Conservation (phyloP, 2,888 invertebrate genomes). For the Trypoxylon attenuatum region DNA sequence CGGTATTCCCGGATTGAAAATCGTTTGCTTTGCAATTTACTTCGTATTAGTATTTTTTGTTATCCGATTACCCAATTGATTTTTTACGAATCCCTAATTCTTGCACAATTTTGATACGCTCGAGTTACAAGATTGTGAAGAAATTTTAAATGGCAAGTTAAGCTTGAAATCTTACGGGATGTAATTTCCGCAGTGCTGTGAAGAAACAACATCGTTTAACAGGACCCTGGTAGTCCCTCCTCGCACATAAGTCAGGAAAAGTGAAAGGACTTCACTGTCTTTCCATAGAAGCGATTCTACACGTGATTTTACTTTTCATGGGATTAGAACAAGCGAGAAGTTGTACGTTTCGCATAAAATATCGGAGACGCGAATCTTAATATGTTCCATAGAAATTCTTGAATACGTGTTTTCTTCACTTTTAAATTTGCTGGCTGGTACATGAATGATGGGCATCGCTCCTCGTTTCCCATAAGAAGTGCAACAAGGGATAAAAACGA, state of each 20-base stretch:
- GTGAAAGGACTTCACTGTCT: conserved; percentile 50
- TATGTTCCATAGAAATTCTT: too few species aligned
- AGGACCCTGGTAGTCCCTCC: conserved; percentile 18
- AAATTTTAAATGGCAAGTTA: not conserved
- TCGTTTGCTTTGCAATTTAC: not conserved
- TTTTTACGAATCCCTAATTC: conserved; percentile 13
- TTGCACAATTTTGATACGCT: too few species aligned
- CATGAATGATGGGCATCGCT: too few species aligned
- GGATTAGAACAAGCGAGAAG: not conserved
- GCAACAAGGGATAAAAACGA: not conserved
- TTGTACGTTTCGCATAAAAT: too few species aligned
- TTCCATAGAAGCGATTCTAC: conserved; percentile 25
- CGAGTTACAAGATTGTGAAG: too few species aligned
- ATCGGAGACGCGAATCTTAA: too few species aligned
- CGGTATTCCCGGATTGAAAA: not conserved
- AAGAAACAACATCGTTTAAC: conserved; percentile 13
- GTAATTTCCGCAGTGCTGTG: conserved; percentile 1
- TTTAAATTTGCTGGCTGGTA: not conserved
- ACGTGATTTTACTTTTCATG: conserved; percentile 23
- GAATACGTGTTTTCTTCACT: too few species aligned
- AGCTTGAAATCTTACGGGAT: not conserved
- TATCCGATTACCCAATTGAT: not conserved
- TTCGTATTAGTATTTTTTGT: not conserved
- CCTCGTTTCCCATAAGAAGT: not conserved
- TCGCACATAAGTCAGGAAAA: conserved; percentile 39